Conservation (phyloP, 2,888 invertebrate species). For the Acronicta psi region DNA sequence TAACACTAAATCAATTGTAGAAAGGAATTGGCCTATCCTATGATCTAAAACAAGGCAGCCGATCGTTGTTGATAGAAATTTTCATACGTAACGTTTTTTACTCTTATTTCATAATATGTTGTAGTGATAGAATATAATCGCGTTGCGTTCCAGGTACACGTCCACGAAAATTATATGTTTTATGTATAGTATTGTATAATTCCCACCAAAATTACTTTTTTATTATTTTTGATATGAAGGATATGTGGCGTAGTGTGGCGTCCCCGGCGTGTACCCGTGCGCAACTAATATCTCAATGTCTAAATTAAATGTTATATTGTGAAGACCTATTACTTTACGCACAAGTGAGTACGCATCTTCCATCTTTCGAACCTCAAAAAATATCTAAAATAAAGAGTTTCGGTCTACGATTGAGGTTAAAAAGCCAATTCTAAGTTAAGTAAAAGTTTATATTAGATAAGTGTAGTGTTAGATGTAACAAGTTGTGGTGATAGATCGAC, state of each 20-base stretch:
- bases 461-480: conserved; percentile 78
- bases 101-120: conserved; percentile 74
- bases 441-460: conserved; percentile 81
- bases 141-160: conserved; percentile 59
- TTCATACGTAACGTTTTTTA: conserved; percentile 80
- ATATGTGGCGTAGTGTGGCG: conserved; percentile 41
- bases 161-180: conserved; percentile 35
- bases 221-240: conserved; percentile 46
- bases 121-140: conserved; percentile 69
- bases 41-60: conserved; percentile 49
- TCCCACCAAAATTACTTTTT: conserved; percentile 58
- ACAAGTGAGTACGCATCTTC: conserved; percentile 77
- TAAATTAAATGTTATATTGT: conserved; percentile 63
- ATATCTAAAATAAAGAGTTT: conserved; percentile 64
- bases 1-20: conserved; percentile 41
- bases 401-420: conserved; percentile 73
- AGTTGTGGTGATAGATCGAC: conserved; percentile 73
- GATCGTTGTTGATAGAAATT: conserved; percentile 70
- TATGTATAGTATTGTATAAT: conserved; percentile 57
- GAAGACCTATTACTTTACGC: conserved; percentile 68
- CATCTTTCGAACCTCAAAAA: conserved; percentile 66
- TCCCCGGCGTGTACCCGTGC: conserved; percentile 54
- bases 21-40: conserved; percentile 61
- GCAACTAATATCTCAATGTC: conserved; percentile 55
- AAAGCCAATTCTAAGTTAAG: conserved; percentile 86